phyloP scores from a whole-genome alignment of 2,888 invertebrate genomes.

The Esperia sulphurella region DNA sequence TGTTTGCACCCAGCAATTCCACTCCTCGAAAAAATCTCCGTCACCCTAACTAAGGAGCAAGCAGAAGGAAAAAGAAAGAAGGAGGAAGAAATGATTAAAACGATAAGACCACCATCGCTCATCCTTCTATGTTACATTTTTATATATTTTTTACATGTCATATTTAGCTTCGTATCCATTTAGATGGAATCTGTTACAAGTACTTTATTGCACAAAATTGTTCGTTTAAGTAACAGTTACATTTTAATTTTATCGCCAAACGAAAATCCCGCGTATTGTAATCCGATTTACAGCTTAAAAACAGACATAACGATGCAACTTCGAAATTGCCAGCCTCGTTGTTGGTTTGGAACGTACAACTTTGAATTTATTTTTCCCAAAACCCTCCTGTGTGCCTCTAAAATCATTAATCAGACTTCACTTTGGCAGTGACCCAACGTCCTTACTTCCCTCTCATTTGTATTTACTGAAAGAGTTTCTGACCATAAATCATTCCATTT shows the following conservation, averaged over 20 bases:
- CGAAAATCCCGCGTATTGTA: neutral
- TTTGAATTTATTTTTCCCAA: conserved; percentile 58
- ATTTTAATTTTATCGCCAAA: conserved; percentile 1
- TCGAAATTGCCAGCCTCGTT: conserved; percentile 6
- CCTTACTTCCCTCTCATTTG: conserved; percentile 71
- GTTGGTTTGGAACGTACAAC: conserved; percentile 26
- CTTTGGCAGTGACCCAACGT: conserved; percentile 75
- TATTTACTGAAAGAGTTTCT: conserved; percentile 73
- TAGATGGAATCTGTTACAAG: too few relatives aligned
- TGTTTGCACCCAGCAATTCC: too few relatives aligned
- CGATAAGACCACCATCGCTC: too few relatives aligned
- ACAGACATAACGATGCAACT: conserved; percentile 4
- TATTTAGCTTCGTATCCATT: too few relatives aligned
- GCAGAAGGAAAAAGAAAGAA: too few relatives aligned
- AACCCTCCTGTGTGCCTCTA: conserved; percentile 59
- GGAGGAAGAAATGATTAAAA: too few relatives aligned
- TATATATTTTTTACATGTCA: too few relatives aligned
- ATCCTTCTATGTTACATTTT: too few relatives aligned
- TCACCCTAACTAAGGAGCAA: too few relatives aligned
- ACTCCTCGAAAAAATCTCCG: too few relatives aligned
- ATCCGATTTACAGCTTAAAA: conserved; percentile 9
- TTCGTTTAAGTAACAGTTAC: neutral
- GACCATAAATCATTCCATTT: conserved; percentile 69
- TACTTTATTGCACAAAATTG: too few relatives aligned
- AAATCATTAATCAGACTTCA: conserved; percentile 74